These are phyloP conservation scores for Neoascia interrupta DNA, from an alignment of 2,888 invertebrate species.

Conservation along the genomic window DNA sequence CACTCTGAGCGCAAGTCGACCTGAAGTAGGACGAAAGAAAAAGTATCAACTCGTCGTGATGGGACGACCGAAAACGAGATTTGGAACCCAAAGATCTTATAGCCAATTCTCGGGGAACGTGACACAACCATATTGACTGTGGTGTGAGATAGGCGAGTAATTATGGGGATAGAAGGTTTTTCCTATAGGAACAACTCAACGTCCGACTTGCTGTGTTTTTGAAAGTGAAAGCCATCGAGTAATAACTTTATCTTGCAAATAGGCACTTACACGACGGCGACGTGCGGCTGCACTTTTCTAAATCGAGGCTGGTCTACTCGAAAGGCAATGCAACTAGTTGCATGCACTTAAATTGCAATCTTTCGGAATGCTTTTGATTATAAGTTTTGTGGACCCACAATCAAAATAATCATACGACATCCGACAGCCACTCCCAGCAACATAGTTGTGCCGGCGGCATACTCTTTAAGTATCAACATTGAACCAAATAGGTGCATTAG, in stretches of 20 bases:
- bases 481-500: slow-evolving; percentile 16
- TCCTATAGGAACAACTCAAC: too few species aligned
- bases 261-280: not conserved
- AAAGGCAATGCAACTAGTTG: slow-evolving; percentile 21
- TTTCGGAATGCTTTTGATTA: slow-evolving; percentile 24
- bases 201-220: too few species aligned
- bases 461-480: slow-evolving; percentile 46
- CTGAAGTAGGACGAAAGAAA: not conserved
- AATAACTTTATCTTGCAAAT: slow-evolving; percentile 3
- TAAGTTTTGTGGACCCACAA: slow-evolving; percentile 33
- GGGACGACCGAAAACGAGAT: slow-evolving; percentile 3
- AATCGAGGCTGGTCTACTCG: too few species aligned
- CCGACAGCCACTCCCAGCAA: not conserved
- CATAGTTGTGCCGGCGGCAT: slow-evolving; percentile 30
- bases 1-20: not conserved
- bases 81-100: not conserved
- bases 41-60: slow-evolving; percentile 13
- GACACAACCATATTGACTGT: not conserved
- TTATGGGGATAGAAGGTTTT: not conserved
- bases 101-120: not conserved
- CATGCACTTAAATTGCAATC: slow-evolving; percentile 5
- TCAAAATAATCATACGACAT: slow-evolving; percentile 58
- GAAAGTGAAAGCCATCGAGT: too few species aligned
- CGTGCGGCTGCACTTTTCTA: slow-evolving; percentile 36
- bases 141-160: too few species aligned